Evolutionary conservation across 2,113 vertebrate species (phyloP), one percentile per base, ranked within the genome.

Genomic region (Rostratula benghalensis): DNA sequence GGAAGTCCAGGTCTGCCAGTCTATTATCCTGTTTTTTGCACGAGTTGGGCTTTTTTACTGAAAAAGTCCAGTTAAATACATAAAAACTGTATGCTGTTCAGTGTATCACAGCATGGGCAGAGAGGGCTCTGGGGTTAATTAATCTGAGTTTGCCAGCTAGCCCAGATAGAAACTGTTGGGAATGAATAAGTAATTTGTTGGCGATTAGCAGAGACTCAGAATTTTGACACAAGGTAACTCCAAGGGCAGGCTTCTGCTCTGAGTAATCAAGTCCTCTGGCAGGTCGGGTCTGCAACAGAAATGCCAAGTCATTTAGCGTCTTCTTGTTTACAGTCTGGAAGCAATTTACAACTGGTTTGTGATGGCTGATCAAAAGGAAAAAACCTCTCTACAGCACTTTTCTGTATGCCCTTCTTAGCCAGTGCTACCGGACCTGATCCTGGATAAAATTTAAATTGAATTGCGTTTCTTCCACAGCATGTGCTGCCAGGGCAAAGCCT

Each of bases 161-260:
- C 11, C 28, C 60, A 70, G 9, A 14, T 27, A 56, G 28, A 77
- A 81, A 31, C 11, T 30, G 2, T 33, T 70, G 7, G 25, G 30
- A 79, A 51, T 46, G 6, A n/a, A 7, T 31, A 67, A 60, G 4
- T 77, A 57, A 53, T 69, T 43, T 83, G 37, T 35, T 60, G 50
- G 14, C 22, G 23, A 53, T 80, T 61, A 89, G 11, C 27, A 81
- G 23, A 65, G 23, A 91, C 50, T n/a, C 11, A 3, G 9, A 67
- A 46, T 75, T 71, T 6, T 63, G 41, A 51, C 22, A 75, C 1
- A 0, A 0, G 0, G 13, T 61, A 51, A 50, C 4, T 67, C 31
- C 7, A 19, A 65, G 16, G 11, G 3, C 22, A 46, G 11, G 50
- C 2, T 83, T 3, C 41, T 84, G 14, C 53, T 60, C 2, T 0